Percentiles rank a stretch among this genome's conserved stretches.
Conservation (phyloP, 2,797 vertebrate species). For the Paramormyrops hopkinsi region DNA sequence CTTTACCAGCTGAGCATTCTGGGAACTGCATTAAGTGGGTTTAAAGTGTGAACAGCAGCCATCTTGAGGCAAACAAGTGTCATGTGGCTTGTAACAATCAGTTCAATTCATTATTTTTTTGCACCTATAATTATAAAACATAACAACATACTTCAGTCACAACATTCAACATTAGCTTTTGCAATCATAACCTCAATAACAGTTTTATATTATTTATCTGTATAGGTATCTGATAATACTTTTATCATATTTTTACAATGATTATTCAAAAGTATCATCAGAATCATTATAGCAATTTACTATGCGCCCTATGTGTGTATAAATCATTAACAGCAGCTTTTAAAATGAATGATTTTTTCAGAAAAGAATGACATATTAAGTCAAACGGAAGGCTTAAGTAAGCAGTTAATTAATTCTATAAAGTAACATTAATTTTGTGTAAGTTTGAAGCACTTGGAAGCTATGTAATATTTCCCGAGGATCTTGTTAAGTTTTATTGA, state of each 20-base stretch:
- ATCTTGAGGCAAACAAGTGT: not conserved
- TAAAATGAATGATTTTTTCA: not conserved
- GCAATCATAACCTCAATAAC: not conserved
- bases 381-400: slow-evolving; percentile 8
- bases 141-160: not conserved
- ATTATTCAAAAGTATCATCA: not conserved
- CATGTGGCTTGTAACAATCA: not conserved
- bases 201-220: not conserved
- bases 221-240: not conserved
- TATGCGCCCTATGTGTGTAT: not conserved
- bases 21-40: not conserved
- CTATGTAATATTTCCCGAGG: not conserved
- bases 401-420: slow-evolving; percentile 11
- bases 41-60: not conserved
- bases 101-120: not conserved
- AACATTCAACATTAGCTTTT: not conserved
- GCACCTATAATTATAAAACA: not conserved
- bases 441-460: slow-evolving; percentile 9
- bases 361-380: slow-evolving; percentile 5
- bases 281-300: not conserved
- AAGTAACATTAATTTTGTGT: not conserved
- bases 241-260: not conserved
- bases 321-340: slow-evolving; percentile 13
- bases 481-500: not conserved
- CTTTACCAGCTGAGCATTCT: not conserved